Percentiles rank a stretch among this genome's conserved stretches.
phyloP scores from a whole-genome alignment of 2,797 vertebrate species.

The Diplodus sargus region DNA sequence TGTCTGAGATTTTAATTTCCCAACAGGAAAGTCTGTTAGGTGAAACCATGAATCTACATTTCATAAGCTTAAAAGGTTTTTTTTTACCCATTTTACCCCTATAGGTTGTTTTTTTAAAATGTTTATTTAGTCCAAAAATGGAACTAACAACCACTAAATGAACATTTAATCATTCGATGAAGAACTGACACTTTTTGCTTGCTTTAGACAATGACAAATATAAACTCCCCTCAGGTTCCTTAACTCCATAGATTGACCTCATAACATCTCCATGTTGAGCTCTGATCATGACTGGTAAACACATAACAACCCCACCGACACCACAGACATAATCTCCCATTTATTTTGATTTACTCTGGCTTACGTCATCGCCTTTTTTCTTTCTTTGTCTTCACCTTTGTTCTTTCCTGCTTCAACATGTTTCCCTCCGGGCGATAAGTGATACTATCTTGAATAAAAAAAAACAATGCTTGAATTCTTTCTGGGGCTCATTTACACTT shows the following conservation, averaged over 20 bases:
- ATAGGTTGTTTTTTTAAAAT: no score
- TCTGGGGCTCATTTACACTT: slow-evolving; percentile 54
- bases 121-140: background rate
- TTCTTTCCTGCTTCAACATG: slow-evolving; percentile 16
- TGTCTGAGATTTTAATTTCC: background rate
- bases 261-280: background rate
- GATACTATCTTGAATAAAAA: slow-evolving; percentile 14
- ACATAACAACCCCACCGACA: background rate
- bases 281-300: background rate
- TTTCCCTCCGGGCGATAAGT: background rate
- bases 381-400: slow-evolving; percentile 15
- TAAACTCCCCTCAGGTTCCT: background rate
- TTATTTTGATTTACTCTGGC: background rate
- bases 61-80: background rate
- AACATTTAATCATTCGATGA: background rate
- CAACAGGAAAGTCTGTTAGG: background rate
- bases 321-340: background rate
- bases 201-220: background rate
- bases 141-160: background rate
- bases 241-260: background rate
- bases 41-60: slow-evolving; percentile 1
- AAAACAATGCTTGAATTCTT: slow-evolving; percentile 47
- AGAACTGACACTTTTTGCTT: background rate
- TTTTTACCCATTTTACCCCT: background rate
- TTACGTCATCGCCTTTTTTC: background rate